Conservation (phyloP, 2,888 invertebrate genomes). For the Agonum fuliginosum region DNA sequence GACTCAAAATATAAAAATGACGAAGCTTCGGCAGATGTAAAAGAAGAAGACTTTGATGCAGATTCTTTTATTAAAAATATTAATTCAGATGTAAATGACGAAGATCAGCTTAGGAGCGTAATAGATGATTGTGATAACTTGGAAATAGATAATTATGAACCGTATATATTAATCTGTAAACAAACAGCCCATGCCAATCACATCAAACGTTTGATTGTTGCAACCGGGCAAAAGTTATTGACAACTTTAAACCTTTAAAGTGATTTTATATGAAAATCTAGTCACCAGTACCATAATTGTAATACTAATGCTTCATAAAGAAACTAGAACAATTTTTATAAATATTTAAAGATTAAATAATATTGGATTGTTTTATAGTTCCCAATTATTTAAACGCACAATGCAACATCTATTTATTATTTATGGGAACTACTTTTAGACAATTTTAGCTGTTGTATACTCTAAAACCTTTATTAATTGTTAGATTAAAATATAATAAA, state of each 20-base stretch:
- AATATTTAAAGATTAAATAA: not conserved
- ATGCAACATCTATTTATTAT: not conserved
- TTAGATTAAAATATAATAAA: slow-evolving; percentile 27
- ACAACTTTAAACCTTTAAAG: slow-evolving; percentile 70
- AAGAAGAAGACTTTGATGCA: no score
- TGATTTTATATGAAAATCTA: slow-evolving; percentile 5
- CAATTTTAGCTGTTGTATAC: slow-evolving; percentile 22
- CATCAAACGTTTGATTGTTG: slow-evolving; percentile 77
- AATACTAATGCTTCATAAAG: not conserved
- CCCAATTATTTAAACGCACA: not conserved
- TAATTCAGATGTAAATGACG: not conserved
- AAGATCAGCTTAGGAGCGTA: slow-evolving; percentile 52
- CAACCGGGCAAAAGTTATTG: slow-evolving; percentile 77
- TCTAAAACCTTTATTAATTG: slow-evolving; percentile 40
- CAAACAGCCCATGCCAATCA: slow-evolving; percentile 79
- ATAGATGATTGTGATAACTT: slow-evolving; percentile 67
- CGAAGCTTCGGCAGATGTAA: not conserved
- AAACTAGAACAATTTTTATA: no score
- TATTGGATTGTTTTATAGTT: not conserved
- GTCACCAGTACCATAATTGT: no score
- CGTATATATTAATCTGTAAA: slow-evolving; percentile 74
- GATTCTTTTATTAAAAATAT: no score
- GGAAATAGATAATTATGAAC: slow-evolving; percentile 72
- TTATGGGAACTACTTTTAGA: not conserved
- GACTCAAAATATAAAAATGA: slow-evolving; percentile 24